phyloP scores from a whole-genome alignment of 1,140 invertebrate species.

The Maniola jurtina region DNA sequence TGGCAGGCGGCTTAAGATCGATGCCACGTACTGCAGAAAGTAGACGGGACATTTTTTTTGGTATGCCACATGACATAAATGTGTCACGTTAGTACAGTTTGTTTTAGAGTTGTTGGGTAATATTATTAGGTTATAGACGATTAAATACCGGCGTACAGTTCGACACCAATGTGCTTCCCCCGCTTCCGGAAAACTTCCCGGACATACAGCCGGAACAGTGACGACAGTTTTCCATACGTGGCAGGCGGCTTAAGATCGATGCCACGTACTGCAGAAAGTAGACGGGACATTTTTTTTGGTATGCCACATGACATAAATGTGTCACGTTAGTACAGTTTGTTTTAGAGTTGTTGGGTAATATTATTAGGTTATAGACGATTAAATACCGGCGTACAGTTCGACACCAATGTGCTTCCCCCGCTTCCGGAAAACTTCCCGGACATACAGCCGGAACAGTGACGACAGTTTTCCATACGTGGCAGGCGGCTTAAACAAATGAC shows the following conservation, averaged over 20 bases:
- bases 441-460: conserved; percentile 65
- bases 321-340: too few relatives aligned
- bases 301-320: background rate
- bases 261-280: conserved; percentile 46
- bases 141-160: too few relatives aligned
- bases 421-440: conserved; percentile 79
- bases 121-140: too few relatives aligned
- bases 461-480: conserved; percentile 67
- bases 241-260: conserved; percentile 60
- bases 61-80: background rate
- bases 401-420: conserved; percentile 87
- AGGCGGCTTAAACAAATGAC: conserved; percentile 57
- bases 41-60: conserved; percentile 16
- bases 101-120: too few relatives aligned
- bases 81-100: too few relatives aligned
- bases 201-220: conserved; percentile 65
- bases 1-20: conserved; percentile 62
- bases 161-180: conserved; percentile 87
- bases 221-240: conserved; percentile 69
- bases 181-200: conserved; percentile 80
- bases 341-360: too few relatives aligned
- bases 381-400: conserved; percentile 86
- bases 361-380: too few relatives aligned
- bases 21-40: conserved; percentile 48
- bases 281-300: conserved; percentile 6